Evolutionary conservation across 2,113 vertebrate genomes (phyloP), one percentile per base, ranked within the genome.

Genomic region (Pluvialis apricaria): DNA sequence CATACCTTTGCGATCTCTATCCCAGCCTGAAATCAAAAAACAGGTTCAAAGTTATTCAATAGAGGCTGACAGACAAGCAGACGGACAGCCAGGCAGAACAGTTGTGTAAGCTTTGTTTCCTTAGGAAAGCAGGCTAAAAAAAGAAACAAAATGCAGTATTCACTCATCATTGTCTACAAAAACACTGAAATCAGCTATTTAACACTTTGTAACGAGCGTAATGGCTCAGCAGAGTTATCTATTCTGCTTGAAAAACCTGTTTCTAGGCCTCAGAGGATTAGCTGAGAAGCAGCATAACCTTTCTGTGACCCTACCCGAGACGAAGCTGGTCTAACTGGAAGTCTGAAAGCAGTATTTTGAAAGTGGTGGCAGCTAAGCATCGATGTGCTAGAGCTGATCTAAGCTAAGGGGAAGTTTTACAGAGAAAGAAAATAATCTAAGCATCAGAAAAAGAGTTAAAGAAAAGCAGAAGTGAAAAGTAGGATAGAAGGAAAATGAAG

Each of bases 231-330:
- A 95, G 88, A 94, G 95, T 96, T 96, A 97, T 96, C 96, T 97
- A 96, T 95, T 97, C 92, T 96, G 89, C 96, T 94, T 87, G 97
- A 92, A 97, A 97, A 97, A 97, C 97, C 97, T 97, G 96, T 97
- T 97, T 94, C 94, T 87, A 94, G 97, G 96, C 94, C 97, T 95
- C 92, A 82, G 91, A 96, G 96, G 92, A 97, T 97, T 97, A 97
- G 86, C 36, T 65, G 88, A 96, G 92, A 94, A 94, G 89, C 83
- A 94, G 88, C 32, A 82, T 95, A 97, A 96, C 91, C 95, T 95
- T 58, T 86, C 40, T 47, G 61, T 96, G 92, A 97, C 94, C 94
- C 91, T 82, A 82, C 26, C 49, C 0, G 8, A 94, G 92, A 94
- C 94, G 95, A 92, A 94, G 94, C 96, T 94, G 88, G 96, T 94